These are phyloP conservation scores for Lates calcarifer DNA, from an alignment of 2,113 vertebrate genomes.

Conservation along the genomic window DNA sequence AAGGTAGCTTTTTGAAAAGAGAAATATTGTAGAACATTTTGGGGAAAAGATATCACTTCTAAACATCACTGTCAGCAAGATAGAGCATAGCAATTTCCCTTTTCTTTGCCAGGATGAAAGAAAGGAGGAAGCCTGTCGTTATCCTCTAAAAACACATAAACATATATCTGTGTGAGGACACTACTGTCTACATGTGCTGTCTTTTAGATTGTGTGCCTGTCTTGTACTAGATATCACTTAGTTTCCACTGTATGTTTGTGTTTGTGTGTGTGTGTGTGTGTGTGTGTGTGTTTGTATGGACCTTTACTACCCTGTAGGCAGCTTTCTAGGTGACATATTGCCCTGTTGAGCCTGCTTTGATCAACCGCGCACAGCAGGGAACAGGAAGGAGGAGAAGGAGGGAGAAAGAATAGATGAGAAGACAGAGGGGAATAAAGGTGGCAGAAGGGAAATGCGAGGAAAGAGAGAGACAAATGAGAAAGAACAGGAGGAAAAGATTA, in stretches of 20 bases:
- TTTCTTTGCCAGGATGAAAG: neutral
- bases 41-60: neutral
- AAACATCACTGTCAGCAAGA: neutral
- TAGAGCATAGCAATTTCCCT: neutral
- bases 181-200: neutral
- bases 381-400: constrained; percentile 41
- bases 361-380: constrained; percentile 54
- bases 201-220: neutral
- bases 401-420: constrained; percentile 30
- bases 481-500: constrained; percentile 16
- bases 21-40: neutral
- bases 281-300: constrained; percentile 36
- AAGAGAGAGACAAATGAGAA: neutral
- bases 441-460: neutral
- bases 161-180: neutral
- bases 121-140: neutral
- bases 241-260: constrained; percentile 14
- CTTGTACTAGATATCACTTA: constrained; percentile 10
- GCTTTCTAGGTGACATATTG: constrained; percentile 63
- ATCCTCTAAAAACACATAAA: neutral
- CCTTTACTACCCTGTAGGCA: constrained; percentile 52
- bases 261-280: constrained; percentile 1
- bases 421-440: constrained; percentile 20
- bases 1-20: neutral
- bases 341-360: constrained; percentile 65